Evolutionary conservation across 2,888 invertebrate species (phyloP), one percentile per base, ranked within the genome.

Genomic region (Adela reaumurella): DNA sequence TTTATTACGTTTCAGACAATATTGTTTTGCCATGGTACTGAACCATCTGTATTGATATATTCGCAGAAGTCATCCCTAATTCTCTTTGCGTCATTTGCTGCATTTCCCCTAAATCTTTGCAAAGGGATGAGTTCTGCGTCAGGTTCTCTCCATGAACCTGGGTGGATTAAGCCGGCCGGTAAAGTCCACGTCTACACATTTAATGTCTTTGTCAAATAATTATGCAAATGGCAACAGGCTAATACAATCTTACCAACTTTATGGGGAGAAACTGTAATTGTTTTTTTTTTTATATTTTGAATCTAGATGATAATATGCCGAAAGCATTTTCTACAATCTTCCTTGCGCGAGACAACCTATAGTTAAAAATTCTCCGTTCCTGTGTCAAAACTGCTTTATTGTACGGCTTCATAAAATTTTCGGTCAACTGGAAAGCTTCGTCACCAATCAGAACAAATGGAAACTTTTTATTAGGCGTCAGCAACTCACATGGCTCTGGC

Each of bases 221-320:
- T 50, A 43, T 50, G 47, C n/a, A 50, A 47, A 46, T 50, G 47
- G 45, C 47, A 47, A 47, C 47, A 47, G 19, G 47, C 44, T 44
- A 50, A 47, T 19, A 50, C 45, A 41, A 47, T 46, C 47, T 50
- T 50, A 44, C 47, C 47, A 24, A 49, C 49, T 49, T 49, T 49
- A 46, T 46, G 46, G 46, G 46, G 49, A 49, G 46, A 42, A 29
- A 49, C 46, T 42, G 42, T 49, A 49, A 49, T 41, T 41, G 45
- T 41, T 49, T 44, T 41, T n/a, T n/a, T 43, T 46, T 49, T 43
- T 46, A 49, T 49, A 49, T 44, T 28, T 46, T 49, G 43, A 47
- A 50, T 43, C 50, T 42, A 18, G 46, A 45, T 35, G 45, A 28
- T 35, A 50, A 46, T 45, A 50, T 50, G 41, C 50, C 50, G 24